phyloP scores from a whole-genome alignment of 1,140 invertebrate genomes.

The Notospermus geniculatus region DNA sequence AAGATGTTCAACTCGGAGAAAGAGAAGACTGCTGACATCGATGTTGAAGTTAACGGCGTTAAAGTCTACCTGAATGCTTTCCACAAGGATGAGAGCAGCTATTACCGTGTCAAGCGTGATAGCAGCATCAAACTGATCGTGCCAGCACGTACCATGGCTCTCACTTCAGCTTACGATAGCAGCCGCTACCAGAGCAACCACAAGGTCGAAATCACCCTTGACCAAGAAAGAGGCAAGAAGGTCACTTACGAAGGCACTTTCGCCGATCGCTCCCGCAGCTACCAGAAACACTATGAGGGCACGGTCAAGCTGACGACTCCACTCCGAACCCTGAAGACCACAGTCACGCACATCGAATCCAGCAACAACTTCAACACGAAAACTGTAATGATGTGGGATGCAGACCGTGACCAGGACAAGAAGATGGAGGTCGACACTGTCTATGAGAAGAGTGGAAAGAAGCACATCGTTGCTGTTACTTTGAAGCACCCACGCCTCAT shows the following conservation, averaged over 20 bases:
- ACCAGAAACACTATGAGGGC: background rate
- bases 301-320: conserved; percentile 4
- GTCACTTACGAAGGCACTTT: conserved; percentile 14
- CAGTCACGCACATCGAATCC: background rate
- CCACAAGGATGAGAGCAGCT: background rate
- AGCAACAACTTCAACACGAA: conserved; percentile 1
- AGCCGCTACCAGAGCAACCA: conserved; percentile 14
- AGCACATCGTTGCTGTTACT: background rate
- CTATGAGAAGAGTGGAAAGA: background rate
- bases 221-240: conserved; percentile 17
- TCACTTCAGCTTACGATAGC: background rate
- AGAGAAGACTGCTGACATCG: background rate
- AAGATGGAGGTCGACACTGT: background rate
- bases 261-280: background rate
- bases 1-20: conserved; percentile 4
- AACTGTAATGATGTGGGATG: conserved; percentile 12
- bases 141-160: background rate
- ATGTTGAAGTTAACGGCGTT: background rate
- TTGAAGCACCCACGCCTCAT: background rate
- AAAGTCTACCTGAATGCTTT: background rate
- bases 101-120: background rate
- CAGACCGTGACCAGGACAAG: conserved; percentile 8
- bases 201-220: conserved; percentile 19
- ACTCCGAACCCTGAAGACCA: background rate
- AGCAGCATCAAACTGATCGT: conserved; percentile 3